Conservation (phyloP, 2,113 vertebrate genomes). For the Pycnonotus jocosus region DNA sequence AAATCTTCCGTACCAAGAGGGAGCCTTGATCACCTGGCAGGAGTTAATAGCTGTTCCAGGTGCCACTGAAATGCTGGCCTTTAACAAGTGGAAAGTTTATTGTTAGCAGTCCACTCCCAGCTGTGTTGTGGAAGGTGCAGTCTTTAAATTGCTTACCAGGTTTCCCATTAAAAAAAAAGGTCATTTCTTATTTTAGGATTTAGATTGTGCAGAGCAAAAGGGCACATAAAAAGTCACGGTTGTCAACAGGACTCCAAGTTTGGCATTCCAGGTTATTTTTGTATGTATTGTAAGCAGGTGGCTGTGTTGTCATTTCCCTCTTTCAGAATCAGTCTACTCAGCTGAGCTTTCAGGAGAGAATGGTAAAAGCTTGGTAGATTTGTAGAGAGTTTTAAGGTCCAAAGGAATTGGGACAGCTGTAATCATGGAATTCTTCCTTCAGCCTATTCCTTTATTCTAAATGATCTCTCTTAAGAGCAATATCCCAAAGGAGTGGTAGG, state of each 20-base stretch:
- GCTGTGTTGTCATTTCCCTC: background rate
- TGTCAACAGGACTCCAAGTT: background rate
- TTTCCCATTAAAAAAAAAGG: background rate
- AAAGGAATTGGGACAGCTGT: background rate
- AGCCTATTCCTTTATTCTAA: background rate
- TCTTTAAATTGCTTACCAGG: background rate
- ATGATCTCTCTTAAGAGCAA: background rate
- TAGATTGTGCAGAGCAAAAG: background rate
- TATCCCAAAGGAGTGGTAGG: background rate
- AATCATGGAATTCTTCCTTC: background rate
- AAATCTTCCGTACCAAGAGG: background rate
- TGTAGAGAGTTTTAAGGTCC: background rate
- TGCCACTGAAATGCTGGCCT: background rate
- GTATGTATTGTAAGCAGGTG: background rate
- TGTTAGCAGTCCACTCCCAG: background rate
- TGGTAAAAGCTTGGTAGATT: background rate
- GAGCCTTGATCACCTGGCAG: background rate
- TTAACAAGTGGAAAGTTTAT: background rate
- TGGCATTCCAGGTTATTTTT: background rate
- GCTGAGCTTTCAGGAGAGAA: background rate
- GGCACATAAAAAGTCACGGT: background rate
- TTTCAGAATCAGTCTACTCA: background rate
- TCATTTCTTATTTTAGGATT: background rate
- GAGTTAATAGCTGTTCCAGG: background rate
- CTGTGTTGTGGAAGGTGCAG: background rate